Evolutionary conservation across 1,140 invertebrate genomes (phyloP).

Genomic region (Archivesica marissinica): DNA sequence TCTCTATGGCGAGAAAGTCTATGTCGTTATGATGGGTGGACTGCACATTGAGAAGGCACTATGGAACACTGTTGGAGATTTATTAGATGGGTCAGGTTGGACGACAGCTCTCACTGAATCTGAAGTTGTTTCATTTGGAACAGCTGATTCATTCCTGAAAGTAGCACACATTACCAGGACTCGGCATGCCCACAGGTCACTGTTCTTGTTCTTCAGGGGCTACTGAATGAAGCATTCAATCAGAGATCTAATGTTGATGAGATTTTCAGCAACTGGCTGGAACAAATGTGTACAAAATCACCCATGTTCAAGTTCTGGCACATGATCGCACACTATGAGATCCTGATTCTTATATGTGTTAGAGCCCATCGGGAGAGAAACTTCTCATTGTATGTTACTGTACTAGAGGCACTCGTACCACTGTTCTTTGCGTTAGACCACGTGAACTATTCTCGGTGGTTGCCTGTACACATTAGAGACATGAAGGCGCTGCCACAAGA

Average conservation of each 20-base stretch:
- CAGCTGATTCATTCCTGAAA: slow-evolving; percentile 63
- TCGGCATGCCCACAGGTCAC: slow-evolving; percentile 63
- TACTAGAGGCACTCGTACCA: slow-evolving; percentile 1
- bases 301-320: slow-evolving; percentile 11
- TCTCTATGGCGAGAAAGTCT: slow-evolving; percentile 64
- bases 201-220: neutral
- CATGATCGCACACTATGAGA: neutral
- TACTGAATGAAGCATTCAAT: slow-evolving; percentile 22
- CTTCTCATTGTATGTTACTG: neutral
- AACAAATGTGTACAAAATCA: too few species aligned
- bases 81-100: slow-evolving; percentile 69
- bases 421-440: slow-evolving; percentile 52
- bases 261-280: too few species aligned
- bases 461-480: slow-evolving; percentile 60
- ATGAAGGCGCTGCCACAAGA: neutral
- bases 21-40: slow-evolving; percentile 60
- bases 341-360: slow-evolving; percentile 12
- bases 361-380: slow-evolving; percentile 12
- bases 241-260: too few species aligned
- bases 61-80: slow-evolving; percentile 43
- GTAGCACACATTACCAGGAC: slow-evolving; percentile 59
- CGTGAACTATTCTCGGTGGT: slow-evolving; percentile 51
- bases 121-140: slow-evolving; percentile 55
- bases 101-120: slow-evolving; percentile 39
- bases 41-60: slow-evolving; percentile 52